Evolutionary conservation across 2,888 invertebrate genomes (phyloP), one percentile per base, ranked within the genome.

Genomic region (Watsonalla cultraria): DNA sequence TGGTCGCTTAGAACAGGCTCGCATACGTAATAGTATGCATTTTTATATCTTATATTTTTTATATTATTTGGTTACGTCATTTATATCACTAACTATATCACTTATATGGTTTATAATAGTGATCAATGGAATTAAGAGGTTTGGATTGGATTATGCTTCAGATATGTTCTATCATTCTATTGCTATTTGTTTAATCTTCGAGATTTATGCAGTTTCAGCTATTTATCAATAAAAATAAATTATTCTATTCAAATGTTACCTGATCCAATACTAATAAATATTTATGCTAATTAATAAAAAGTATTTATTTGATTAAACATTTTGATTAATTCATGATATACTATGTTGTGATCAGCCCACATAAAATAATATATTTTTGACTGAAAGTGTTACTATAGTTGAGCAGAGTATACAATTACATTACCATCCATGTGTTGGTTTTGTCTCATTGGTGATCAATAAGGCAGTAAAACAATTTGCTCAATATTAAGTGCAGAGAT

Each of bases 241-340:
- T 37, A 37, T 37, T 2, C 42, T 42, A 11, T 11, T 11, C 7
- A 42, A 42, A 11, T 42, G 42, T 42, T 42, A 42, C 42, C 42
- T 42, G 42, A 42, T 42, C 42, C 42, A 42, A 42, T 42, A 46
- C 13, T 37, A 53, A 53, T 53, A 8, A 46, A 37, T 2, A 37
- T 37, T 37, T 37, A 37, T 37, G 37, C 2, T 35, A 48, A 48
- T 48, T 33, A 48, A 48, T 34, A 33, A 33, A 48, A 33, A 34
- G 15, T 35, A 48, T 14, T 6, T 4, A 46, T 46, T 14, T 42
- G 2, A 42, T 42, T 5, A 46, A 34, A 46, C 15, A 49, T 46
- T 42, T 42, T 9, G 5, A 48, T 47, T 15, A 47, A 34, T 45
- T 49, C 46, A 51, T 53, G 50, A 46, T 53, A 42, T 52, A 35